A percentile compares a stretch with the other conserved stretches of the same genome.
These are phyloP conservation scores for Epinephelus awoara DNA, from an alignment of 2,797 vertebrate genomes.

Conservation along the genomic window DNA sequence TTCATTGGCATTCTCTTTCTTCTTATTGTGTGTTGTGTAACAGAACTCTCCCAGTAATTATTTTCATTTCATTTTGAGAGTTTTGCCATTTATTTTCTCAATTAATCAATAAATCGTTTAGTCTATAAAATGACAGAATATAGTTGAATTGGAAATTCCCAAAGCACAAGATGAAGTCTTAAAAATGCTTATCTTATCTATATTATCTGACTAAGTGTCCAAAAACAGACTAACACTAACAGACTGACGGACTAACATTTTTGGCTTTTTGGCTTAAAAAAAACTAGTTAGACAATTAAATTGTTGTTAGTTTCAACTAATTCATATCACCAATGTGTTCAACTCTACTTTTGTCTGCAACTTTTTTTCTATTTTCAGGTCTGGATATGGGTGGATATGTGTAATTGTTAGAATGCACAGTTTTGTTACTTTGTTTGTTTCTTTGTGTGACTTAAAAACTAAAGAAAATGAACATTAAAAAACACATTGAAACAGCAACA, in stretches of 20 bases:
- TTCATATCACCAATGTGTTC: no score
- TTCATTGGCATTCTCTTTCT: no score
- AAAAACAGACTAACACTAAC: background rate
- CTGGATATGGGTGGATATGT: no score
- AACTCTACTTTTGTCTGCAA: background rate
- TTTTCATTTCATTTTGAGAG: no score
- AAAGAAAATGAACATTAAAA: constrained; percentile 10
- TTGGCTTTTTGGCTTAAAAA: background rate
- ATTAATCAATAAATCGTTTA: no score
- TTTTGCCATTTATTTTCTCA: no score
- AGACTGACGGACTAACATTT: background rate
- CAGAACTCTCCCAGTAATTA: no score
- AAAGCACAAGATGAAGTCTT: background rate
- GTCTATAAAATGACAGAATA: no score
- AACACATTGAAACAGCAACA: background rate
- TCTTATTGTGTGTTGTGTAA: no score
- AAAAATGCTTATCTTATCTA: background rate
- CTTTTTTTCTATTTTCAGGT: background rate
- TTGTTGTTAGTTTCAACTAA: background rate
- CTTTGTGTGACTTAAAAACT: constrained; percentile 26
- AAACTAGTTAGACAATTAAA: no score
- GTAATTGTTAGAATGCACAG: no score
- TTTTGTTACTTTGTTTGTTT: background rate
- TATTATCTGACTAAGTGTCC: background rate
- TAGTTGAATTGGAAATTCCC: no score